A percentile compares a stretch with the other conserved stretches of the same genome.
phyloP scores from a whole-genome alignment of 2,888 invertebrate genomes.

The Hemaris fuciformis region DNA sequence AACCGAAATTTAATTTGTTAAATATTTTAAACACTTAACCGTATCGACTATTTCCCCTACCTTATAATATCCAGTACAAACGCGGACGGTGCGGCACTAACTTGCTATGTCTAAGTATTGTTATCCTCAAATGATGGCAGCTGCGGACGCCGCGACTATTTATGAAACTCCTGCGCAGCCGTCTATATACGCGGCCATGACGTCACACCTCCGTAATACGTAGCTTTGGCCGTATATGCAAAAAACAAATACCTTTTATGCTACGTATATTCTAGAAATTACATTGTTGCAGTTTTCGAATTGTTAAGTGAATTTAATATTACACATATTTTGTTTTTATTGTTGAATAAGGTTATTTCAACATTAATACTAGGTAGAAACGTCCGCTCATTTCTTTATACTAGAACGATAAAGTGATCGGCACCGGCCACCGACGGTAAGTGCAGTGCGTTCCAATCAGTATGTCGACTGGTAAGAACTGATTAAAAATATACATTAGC shows the following conservation, averaged over 20 bases:
- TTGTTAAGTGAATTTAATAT: neutral
- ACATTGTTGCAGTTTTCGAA: neutral
- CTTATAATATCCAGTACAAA: slow-evolving; percentile 25
- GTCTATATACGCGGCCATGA: slow-evolving; percentile 66
- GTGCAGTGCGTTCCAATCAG: too few species aligned
- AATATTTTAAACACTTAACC: neutral
- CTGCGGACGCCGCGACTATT: slow-evolving; percentile 61
- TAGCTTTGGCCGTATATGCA: slow-evolving; percentile 26
- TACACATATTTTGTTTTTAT: too few species aligned
- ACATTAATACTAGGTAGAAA: too few species aligned
- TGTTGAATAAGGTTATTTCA: too few species aligned
- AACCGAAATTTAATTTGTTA: neutral
- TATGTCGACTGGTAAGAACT: too few species aligned
- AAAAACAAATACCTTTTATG: neutral
- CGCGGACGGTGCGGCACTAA: slow-evolving; percentile 26
- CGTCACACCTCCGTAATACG: slow-evolving; percentile 45
- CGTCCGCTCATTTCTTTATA: too few species aligned
- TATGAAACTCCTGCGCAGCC: slow-evolving; percentile 57
- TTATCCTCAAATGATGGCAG: slow-evolving; percentile 51
- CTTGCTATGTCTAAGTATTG: slow-evolving; percentile 19
- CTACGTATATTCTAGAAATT: neutral
- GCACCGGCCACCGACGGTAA: too few species aligned
- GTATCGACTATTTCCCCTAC: slow-evolving; percentile 30
- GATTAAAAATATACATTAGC: too few species aligned
- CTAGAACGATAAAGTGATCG: too few species aligned